Conservation (phyloP, 2,888 invertebrate genomes). For the Brachylomia viminalis region DNA sequence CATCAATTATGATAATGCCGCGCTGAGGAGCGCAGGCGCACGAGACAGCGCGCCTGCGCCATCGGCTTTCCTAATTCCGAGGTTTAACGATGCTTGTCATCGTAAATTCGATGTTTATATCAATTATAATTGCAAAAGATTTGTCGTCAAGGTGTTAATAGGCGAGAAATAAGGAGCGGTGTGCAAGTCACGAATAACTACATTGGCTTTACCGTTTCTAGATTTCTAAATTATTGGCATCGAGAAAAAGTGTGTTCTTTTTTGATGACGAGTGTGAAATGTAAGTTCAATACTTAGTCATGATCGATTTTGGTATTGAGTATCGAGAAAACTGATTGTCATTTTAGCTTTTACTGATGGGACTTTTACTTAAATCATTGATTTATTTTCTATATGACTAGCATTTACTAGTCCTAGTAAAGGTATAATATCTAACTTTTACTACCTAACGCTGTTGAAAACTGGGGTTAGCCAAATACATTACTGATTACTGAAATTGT, state of each 20-base stretch:
- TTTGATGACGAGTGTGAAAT: slow-evolving; percentile 25
- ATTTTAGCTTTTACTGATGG: slow-evolving; percentile 6
- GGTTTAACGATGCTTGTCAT: slow-evolving; percentile 73
- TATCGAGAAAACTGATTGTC: slow-evolving; percentile 12
- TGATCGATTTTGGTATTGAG: slow-evolving; percentile 14
- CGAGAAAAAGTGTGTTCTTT: slow-evolving; percentile 27
- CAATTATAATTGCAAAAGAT: slow-evolving; percentile 61
- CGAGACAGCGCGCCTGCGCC: slow-evolving; percentile 69
- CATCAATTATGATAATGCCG: slow-evolving; percentile 88
- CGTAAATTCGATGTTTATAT: slow-evolving; percentile 67
- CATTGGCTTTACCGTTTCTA: slow-evolving; percentile 14
- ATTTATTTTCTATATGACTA: too few relatives aligned
- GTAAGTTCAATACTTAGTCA: slow-evolving; percentile 7
- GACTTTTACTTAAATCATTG: too few relatives aligned
- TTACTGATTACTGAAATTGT: not conserved
- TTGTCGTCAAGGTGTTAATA: slow-evolving; percentile 57
- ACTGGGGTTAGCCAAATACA: not conserved
- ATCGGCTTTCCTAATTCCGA: slow-evolving; percentile 85
- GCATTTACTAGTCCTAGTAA: slow-evolving; percentile 11
- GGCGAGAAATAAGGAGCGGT: slow-evolving; percentile 21
- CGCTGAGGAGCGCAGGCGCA: slow-evolving; percentile 70
- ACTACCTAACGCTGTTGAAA: not conserved
- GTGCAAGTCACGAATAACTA: slow-evolving; percentile 48
- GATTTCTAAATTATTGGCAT: slow-evolving; percentile 50
- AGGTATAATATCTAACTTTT: too few relatives aligned